phyloP scores from a whole-genome alignment of 53 echinoderm and acorn worm species.

The Holothuria scabra region DNA sequence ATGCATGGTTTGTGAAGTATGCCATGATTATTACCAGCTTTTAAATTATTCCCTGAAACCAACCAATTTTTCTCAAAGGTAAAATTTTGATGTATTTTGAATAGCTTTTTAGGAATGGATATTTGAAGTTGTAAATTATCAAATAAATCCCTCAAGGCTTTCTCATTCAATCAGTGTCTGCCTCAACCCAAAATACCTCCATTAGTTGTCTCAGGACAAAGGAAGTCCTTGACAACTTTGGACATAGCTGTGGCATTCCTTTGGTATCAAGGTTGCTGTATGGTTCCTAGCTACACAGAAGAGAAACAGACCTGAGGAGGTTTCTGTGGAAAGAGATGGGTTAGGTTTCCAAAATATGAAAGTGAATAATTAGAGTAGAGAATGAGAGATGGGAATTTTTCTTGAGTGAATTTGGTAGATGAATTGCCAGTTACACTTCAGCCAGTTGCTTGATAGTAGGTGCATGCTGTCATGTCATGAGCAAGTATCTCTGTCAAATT shows the following conservation, averaged over 20 bases:
- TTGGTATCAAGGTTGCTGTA: neutral
- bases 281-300: conserved; percentile 1
- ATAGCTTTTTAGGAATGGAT: too few relatives aligned
- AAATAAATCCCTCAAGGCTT: neutral
- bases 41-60: conserved; percentile 11
- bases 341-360: conserved; percentile 9
- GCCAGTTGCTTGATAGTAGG: too few relatives aligned
- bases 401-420: too few relatives aligned
- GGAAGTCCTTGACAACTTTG: conserved; percentile 4
- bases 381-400: too few relatives aligned
- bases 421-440: too few relatives aligned
- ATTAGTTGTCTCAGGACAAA: conserved; percentile 11
- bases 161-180: neutral
- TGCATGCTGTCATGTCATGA: too few relatives aligned
- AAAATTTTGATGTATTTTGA: too few relatives aligned
- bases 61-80: neutral
- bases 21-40: too few relatives aligned
- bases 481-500: too few relatives aligned
- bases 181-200: neutral
- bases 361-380: conserved; percentile 5
- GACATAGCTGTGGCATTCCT: conserved; percentile 20
- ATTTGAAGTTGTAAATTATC: conserved; percentile 1
- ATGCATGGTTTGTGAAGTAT: too few relatives aligned
- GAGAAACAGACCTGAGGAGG: conserved; percentile 11
- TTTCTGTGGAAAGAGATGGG: neutral